Conservation (phyloP, 2,113 vertebrate genomes). For the Nycticryphes semicollaris region DNA sequence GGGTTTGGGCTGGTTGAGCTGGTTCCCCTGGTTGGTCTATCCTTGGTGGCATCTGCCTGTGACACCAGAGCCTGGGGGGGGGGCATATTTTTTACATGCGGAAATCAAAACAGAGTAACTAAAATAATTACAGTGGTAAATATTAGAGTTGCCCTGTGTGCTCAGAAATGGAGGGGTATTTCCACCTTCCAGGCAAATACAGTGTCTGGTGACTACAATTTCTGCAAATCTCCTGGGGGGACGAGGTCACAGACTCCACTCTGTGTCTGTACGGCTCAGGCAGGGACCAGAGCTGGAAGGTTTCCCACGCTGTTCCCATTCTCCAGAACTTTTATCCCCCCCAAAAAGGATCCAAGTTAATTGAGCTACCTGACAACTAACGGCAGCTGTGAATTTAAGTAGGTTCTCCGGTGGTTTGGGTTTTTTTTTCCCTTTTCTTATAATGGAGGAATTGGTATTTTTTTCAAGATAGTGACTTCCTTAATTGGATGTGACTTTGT, state of each 20-base stretch:
- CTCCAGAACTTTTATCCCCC: background rate
- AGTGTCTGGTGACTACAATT: background rate
- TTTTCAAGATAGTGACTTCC: background rate
- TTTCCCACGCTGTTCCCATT: background rate
- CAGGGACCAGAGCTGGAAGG: background rate
- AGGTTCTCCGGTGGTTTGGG: background rate
- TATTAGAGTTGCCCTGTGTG: background rate
- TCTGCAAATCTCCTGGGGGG: background rate
- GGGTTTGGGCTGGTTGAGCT: background rate
- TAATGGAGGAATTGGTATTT: background rate
- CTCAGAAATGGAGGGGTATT: background rate
- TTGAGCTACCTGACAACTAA: background rate
- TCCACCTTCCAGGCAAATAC: background rate
- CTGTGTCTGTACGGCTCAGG: background rate
- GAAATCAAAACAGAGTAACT: background rate
- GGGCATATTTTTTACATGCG: background rate
- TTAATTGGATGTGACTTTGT: constrained; percentile 7
- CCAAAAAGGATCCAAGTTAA: background rate
- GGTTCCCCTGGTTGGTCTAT: background rate
- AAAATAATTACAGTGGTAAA: background rate
- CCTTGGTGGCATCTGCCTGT: background rate
- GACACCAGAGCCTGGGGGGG: background rate
- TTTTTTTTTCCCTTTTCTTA: background rate
- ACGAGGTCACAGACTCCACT: background rate
- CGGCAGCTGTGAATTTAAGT: constrained; percentile 14